phyloP scores from a whole-genome alignment of 1,140 invertebrate genomes.

The Drosophila subobscura region DNA sequence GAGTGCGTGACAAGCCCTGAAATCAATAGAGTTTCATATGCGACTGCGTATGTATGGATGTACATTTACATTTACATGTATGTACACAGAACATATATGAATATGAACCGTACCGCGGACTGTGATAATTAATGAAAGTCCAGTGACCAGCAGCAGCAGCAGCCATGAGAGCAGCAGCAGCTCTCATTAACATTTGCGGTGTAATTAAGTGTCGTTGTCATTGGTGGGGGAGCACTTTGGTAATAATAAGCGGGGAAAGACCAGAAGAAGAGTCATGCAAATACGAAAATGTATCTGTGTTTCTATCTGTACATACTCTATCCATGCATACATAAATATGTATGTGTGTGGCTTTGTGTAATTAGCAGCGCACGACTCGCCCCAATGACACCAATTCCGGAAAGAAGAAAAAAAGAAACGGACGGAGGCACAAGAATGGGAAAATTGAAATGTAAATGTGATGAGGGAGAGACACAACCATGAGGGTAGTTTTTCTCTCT shows the following conservation, averaged over 20 bases:
- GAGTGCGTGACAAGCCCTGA: constrained; percentile 27
- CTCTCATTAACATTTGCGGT: constrained; percentile 38
- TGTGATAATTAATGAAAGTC: constrained; percentile 13
- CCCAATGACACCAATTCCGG: constrained; percentile 76
- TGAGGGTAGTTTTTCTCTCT: constrained; percentile 42
- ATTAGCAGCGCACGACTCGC: constrained; percentile 58
- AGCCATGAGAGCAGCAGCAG: constrained; percentile 11
- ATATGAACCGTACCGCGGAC: neutral
- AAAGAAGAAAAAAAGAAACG: constrained; percentile 28
- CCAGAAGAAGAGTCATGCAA: constrained; percentile 5
- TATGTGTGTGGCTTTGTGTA: constrained; percentile 49
- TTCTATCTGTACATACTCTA: constrained; percentile 20
- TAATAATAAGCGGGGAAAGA: constrained; percentile 13
- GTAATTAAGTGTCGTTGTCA: constrained; percentile 49
- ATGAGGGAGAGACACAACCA: constrained; percentile 6
- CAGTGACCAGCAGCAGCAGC: constrained; percentile 9
- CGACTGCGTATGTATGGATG: too few species aligned
- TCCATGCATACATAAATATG: neutral
- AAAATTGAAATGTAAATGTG: constrained; percentile 43
- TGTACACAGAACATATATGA: too few species aligned
- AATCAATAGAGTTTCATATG: constrained; percentile 41
- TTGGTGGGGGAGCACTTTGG: constrained; percentile 4
- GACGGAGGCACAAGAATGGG: constrained; percentile 20
- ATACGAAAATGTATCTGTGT: constrained; percentile 8
- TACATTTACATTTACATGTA: too few species aligned